Evolutionary conservation across 2,113 vertebrate genomes (phyloP).

Genomic region (Lamprotornis superbus): DNA sequence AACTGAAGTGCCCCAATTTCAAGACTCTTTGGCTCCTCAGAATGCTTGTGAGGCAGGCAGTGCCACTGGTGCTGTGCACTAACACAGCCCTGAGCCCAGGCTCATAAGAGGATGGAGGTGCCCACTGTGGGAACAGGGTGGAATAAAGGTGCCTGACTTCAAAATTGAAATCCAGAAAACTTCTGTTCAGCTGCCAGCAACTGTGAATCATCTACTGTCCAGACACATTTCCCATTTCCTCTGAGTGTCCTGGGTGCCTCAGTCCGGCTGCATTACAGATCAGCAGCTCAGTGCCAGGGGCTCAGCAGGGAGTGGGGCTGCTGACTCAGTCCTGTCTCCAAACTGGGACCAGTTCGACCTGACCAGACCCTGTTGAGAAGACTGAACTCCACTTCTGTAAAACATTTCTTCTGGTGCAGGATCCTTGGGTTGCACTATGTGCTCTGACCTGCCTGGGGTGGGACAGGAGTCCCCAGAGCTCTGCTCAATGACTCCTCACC

Average conservation of each 20-base stretch:
- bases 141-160: background rate
- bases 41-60: background rate
- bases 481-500: fast-evolving
- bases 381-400: background rate
- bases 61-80: fast-evolving
- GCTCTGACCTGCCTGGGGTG: background rate
- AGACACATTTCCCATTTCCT: slow-evolving; percentile 31
- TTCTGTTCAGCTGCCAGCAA: slow-evolving; percentile 51
- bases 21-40: background rate
- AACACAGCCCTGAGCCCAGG: background rate
- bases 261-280: background rate
- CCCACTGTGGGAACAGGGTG: slow-evolving; percentile 10
- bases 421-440: background rate
- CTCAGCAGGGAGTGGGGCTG: background rate
- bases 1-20: background rate
- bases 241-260: slow-evolving; percentile 23
- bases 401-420: background rate
- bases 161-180: slow-evolving; percentile 42
- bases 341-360: slow-evolving; percentile 40
- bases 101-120: background rate
- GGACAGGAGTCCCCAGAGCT: background rate
- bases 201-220: slow-evolving; percentile 50
- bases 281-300: background rate
- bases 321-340: slow-evolving; percentile 21
- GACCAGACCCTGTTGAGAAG: background rate